Evolutionary conservation across 2,888 invertebrate genomes (phyloP).

Genomic region (Petrolisthes manimaculis): DNA sequence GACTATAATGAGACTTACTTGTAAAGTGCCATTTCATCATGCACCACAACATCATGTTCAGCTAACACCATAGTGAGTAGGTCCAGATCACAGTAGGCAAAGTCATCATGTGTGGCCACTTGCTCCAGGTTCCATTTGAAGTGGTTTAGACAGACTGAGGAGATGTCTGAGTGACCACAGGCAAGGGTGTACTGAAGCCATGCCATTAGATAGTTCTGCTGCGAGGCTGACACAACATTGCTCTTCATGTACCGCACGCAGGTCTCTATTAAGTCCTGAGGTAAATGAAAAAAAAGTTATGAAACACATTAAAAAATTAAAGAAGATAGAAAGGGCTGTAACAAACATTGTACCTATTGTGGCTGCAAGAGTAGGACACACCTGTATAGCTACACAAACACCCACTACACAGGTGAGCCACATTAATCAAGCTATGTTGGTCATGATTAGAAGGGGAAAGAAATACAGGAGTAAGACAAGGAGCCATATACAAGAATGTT

Average conservation of each 20-base stretch:
- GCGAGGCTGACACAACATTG: constrained; percentile 87
- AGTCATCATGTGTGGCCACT: constrained; percentile 76
- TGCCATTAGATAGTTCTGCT: constrained; percentile 83
- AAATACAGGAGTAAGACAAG: too few species aligned
- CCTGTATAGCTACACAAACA: neutral
- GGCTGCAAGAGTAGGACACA: neutral
- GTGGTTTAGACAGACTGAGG: constrained; percentile 72
- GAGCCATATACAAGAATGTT: too few species aligned
- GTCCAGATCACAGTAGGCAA: constrained; percentile 85
- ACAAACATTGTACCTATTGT: too few species aligned
- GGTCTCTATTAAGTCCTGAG: constrained; percentile 82
- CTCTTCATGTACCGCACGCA: constrained; percentile 90
- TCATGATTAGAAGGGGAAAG: too few species aligned
- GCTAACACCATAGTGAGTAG: constrained; percentile 82
- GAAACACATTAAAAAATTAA: neutral
- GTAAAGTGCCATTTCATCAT: constrained; percentile 89
- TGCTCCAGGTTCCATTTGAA: constrained; percentile 91
- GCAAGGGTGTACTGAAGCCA: constrained; percentile 93
- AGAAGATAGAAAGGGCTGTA: too few species aligned
- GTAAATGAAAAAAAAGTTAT: neutral
- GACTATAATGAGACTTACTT: constrained; percentile 71
- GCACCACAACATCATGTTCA: constrained; percentile 88
- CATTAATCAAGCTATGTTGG: too few species aligned
- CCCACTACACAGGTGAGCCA: too few species aligned
- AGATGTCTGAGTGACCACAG: constrained; percentile 82